Evolutionary conservation across 2,888 invertebrate species (phyloP).

Genomic region (Deilephila porcellus): DNA sequence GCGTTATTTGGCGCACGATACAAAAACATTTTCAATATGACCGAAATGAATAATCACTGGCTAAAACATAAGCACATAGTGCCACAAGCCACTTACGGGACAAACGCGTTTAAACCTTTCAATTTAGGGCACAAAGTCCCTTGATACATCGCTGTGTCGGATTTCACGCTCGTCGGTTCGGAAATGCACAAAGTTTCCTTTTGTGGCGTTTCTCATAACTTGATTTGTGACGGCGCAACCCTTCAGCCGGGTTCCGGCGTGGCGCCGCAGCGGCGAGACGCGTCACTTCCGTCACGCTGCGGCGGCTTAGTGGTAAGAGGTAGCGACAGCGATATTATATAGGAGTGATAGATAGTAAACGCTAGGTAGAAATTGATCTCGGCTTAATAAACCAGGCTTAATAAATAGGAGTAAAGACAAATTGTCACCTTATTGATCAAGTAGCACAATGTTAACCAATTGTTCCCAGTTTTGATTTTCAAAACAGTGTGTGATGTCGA

Average conservation of each 20-base stretch:
- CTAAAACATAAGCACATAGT: constrained; percentile 47
- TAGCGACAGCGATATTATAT: constrained; percentile 38
- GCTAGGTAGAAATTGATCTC: neutral
- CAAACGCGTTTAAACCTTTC: constrained; percentile 43
- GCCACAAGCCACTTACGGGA: constrained; percentile 40
- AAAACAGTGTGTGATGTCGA: no score
- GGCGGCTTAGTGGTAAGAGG: constrained; percentile 35
- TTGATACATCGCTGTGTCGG: constrained; percentile 54
- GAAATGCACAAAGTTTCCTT: constrained; percentile 85
- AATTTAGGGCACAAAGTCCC: constrained; percentile 56
- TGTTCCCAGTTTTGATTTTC: no score
- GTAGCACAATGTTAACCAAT: no score
- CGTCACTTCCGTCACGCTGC: constrained; percentile 67
- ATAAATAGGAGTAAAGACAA: no score
- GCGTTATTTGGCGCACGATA: constrained; percentile 30
- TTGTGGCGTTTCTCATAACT: constrained; percentile 84
- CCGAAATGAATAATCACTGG: constrained; percentile 59
- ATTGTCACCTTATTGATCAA: no score
- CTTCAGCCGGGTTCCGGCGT: constrained; percentile 77
- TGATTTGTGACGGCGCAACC: constrained; percentile 84
- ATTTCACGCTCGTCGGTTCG: constrained; percentile 80
- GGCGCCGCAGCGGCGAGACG: constrained; percentile 82
- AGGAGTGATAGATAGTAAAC: neutral
- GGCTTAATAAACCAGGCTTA: no score
- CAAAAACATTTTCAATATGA: constrained; percentile 62